Base-by-base conservation (phyloP, 2,113 vertebrate genomes). In the Rallus limicola region DNA sequence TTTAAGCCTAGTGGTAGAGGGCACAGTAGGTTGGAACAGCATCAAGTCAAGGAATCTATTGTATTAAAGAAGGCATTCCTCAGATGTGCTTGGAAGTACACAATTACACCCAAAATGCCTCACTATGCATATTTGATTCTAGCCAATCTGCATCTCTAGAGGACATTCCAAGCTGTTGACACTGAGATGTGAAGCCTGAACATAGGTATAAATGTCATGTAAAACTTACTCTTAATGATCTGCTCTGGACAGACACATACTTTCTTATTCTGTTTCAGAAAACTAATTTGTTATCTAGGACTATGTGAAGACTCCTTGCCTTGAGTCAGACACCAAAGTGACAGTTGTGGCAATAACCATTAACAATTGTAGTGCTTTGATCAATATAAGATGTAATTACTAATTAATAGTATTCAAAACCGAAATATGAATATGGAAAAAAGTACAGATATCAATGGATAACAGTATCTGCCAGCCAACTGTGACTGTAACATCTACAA, bases 141-240 rank as follows among this genome's bases (percentile, higher is more conserved):
- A 67, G 14, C 5, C 19, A 93, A 3, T 18, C 9, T 86, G 40
- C 21, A 11, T 15, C 38, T 72, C 13, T 26, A 55, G 24, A 77
- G 26, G 55, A 50, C 40, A 6, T 33, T 68, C 4, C 20, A 48
- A 58, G 5, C 16, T 90, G 28, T 58, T 9, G 17, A 16, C 4
- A 33, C 8, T 19, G 48, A 72, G 26, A 15, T 55, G 6, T 77
- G 74, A 64, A 84, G 9, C 9, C 9, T 52, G 36, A 76, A n/a
- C 10, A 14, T 6, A 28, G 10, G 13, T 36, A 26, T 40, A 80
- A 90, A 59, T 24, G 5, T 34, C 11, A 50, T 0, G 0, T 19
- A 59, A 29, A 63, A 12, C 7, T 28, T 42, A 58, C 10, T 3
- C 0, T 29, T 70, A n/a, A 20, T 13, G 29, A 36, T 13, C 7